phyloP scores from a whole-genome alignment of 1,140 invertebrate genomes.

The Formica selysi region DNA sequence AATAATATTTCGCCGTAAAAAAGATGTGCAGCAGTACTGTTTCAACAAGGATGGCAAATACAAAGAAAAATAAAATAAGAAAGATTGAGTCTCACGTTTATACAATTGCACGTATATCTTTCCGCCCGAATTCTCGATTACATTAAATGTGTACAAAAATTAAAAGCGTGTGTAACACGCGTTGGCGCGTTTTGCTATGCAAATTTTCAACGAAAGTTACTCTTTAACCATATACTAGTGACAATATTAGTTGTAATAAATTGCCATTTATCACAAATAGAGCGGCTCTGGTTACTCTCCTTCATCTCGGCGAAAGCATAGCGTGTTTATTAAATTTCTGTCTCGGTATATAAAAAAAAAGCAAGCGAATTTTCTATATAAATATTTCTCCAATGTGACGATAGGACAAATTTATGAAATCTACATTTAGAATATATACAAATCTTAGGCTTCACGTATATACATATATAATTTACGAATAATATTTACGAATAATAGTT shows the following conservation, averaged over 20 bases:
- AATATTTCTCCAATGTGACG: slow-evolving; percentile 30
- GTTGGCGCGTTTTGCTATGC: slow-evolving; percentile 17
- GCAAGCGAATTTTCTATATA: slow-evolving; percentile 54
- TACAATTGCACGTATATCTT: slow-evolving; percentile 29
- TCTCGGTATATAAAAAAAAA: slow-evolving; percentile 40
- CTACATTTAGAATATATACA: slow-evolving; percentile 71
- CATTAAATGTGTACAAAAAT: not conserved
- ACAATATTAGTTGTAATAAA: slow-evolving; percentile 11
- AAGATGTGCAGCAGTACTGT: not conserved
- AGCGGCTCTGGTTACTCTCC: slow-evolving; percentile 41
- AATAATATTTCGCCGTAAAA: not conserved
- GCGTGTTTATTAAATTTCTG: not conserved
- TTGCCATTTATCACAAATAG: slow-evolving; percentile 68
- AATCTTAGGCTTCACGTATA: slow-evolving; percentile 66
- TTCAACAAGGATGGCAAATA: not conserved
- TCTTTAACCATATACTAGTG: not conserved
- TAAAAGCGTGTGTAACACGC: not conserved
- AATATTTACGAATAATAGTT: slow-evolving; percentile 25
- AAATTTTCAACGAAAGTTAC: not conserved
- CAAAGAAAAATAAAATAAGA: not conserved
- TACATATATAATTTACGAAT: slow-evolving; percentile 58
- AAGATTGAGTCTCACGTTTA: not conserved
- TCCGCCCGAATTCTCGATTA: slow-evolving; percentile 15
- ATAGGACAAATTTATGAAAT: slow-evolving; percentile 46
- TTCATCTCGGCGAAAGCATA: slow-evolving; percentile 31